Evolutionary conservation across 2,113 vertebrate genomes (phyloP).

Genomic region (Sula dactylatra): DNA sequence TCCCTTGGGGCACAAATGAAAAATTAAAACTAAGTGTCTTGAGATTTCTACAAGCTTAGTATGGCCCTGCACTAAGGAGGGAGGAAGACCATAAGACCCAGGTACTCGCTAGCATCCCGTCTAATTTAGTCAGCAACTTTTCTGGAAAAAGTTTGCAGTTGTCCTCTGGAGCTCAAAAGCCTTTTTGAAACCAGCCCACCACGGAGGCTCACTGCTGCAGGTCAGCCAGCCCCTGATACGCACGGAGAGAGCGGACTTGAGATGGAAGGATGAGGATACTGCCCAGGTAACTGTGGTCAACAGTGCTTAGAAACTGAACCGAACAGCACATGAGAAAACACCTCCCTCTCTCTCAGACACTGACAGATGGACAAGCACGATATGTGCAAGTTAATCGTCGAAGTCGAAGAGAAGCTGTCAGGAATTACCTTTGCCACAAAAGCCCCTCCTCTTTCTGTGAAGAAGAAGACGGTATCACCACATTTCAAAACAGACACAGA

Average conservation of each 20-base stretch:
- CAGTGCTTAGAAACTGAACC: not conserved
- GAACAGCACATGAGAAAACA: not conserved
- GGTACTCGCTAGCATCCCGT: not conserved
- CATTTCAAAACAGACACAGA: not conserved
- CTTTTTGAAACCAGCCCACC: not conserved
- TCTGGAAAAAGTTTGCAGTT: not conserved
- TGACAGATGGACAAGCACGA: not conserved
- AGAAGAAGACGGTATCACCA: not conserved
- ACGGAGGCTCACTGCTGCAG: rapidly evolving
- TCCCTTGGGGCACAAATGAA: not conserved
- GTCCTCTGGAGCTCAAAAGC: not conserved
- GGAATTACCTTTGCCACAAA: not conserved
- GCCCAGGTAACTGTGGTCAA: not conserved
- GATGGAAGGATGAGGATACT: not conserved
- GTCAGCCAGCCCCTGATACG: not conserved
- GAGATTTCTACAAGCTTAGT: not conserved
- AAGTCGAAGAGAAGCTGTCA: not conserved
- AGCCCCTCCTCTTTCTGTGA: not conserved
- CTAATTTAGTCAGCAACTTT: not conserved
- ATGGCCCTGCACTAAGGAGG: not conserved
- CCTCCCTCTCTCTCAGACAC: not conserved
- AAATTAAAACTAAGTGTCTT: not conserved
- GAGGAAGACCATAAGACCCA: not conserved
- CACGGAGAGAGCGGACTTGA: rapidly evolving
- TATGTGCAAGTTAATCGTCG: rapidly evolving